Evolutionary conservation across 2,113 vertebrate species (phyloP).

Genomic region (Panthera leo): DNA sequence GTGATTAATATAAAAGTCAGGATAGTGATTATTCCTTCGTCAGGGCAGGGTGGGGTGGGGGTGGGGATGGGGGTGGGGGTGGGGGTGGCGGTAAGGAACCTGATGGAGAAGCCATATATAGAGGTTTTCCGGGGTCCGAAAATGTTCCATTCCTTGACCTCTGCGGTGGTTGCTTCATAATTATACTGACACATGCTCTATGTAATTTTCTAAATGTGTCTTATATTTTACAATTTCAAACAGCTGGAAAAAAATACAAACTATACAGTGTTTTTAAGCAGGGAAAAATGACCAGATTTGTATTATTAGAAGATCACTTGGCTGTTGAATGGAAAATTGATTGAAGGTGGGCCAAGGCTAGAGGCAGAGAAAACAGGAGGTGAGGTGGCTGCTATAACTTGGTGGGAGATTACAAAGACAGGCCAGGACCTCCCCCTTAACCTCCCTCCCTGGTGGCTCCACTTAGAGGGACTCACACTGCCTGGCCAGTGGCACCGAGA

Average conservation of each 20-base stretch:
- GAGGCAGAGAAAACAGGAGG: not conserved
- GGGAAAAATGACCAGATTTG: not conserved
- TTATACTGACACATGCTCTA: not conserved
- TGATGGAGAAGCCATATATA: rapidly evolving
- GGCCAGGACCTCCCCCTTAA: not conserved
- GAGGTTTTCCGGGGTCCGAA: not conserved
- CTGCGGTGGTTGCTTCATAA: not conserved
- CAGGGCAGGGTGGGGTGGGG: not conserved
- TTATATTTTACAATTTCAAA: not conserved
- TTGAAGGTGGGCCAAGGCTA: not conserved
- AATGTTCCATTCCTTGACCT: not conserved
- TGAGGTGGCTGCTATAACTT: not conserved
- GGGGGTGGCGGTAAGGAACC: not conserved
- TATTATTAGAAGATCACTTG: not conserved
- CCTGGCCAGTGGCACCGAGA: not conserved
- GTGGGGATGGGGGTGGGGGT: not conserved
- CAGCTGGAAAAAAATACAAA: not conserved
- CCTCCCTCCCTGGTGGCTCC: not conserved
- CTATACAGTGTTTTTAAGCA: not conserved
- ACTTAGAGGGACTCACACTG: not conserved
- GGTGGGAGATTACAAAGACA: not conserved
- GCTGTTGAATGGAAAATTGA: not conserved
- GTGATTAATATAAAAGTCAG: constrained; percentile 63
- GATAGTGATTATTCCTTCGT: not conserved
- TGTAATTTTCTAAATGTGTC: constrained; percentile 26